Evolutionary conservation across 2,113 vertebrate species (phyloP).

Genomic region (Leptobrachium leishanense): DNA sequence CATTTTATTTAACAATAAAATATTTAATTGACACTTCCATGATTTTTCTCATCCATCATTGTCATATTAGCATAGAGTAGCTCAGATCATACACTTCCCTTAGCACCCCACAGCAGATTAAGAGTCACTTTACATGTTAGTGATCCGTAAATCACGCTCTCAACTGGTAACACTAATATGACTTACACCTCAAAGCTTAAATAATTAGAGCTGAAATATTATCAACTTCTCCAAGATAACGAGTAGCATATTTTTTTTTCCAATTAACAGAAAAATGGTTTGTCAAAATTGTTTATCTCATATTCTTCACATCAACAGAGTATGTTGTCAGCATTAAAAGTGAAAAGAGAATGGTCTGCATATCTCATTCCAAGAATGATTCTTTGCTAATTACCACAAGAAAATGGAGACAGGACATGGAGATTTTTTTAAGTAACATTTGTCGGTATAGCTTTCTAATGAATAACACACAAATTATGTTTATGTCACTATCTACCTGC

Average conservation of each 20-base stretch:
- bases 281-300: no score
- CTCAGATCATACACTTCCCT: constrained; percentile 16
- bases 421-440: no score
- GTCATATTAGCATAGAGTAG: constrained; percentile 29
- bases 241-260: not conserved
- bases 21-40: constrained; percentile 47
- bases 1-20: constrained; percentile 32
- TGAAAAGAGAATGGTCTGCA: no score
- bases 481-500: no score
- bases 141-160: constrained; percentile 35
- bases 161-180: constrained; percentile 7
- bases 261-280: not conserved
- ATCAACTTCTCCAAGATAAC: constrained; percentile 7
- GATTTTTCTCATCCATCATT: constrained; percentile 39
- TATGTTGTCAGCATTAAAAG: no score
- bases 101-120: constrained; percentile 26
- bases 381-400: no score
- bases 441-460: no score
- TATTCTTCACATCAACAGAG: no score
- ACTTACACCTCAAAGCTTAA: not conserved
- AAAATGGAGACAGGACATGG: no score
- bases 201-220: constrained; percentile 20
- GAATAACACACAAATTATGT: no score
- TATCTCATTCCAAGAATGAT: no score
- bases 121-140: constrained; percentile 30